Percentiles rank a stretch among this genome's conserved stretches.
phyloP scores from a whole-genome alignment of 2,113 vertebrate species.

The Scolopax mira region DNA sequence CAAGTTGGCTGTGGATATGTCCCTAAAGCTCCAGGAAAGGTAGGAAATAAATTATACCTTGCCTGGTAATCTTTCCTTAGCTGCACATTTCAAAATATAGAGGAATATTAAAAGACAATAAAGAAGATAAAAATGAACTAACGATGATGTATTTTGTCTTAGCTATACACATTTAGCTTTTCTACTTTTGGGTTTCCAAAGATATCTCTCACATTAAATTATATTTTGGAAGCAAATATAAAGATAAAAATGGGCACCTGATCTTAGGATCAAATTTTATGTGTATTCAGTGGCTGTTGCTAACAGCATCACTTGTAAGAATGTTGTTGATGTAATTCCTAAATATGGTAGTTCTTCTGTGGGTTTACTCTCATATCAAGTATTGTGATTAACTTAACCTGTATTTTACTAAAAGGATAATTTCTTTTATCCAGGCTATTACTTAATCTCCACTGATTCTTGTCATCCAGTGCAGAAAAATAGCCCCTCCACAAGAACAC shows the following conservation, averaged over 20 bases:
- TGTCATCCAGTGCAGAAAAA: not conserved
- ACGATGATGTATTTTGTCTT: not conserved
- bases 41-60: not conserved
- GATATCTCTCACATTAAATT: not conserved
- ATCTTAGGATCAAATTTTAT: not conserved
- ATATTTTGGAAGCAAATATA: not conserved
- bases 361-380: not conserved
- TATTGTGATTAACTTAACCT: not conserved
- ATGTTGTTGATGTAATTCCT: not conserved
- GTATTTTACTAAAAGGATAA: not conserved
- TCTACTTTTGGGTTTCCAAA: not conserved
- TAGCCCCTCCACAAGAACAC: not conserved
- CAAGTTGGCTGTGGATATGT: not conserved
- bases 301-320: not conserved
- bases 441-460: not conserved
- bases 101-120: not conserved
- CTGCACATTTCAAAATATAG: not conserved
- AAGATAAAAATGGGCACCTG: not conserved
- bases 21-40: not conserved
- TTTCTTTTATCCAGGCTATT: not conserved
- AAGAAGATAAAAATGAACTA: not conserved
- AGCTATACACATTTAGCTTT: not conserved
- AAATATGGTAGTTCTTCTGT: not conserved
- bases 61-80: not conserved
- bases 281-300: not conserved